These are phyloP conservation scores for Diacarnus erythraeanus DNA, from an alignment of 37 sponge, comb jelly and placozoan species.

Conservation along the genomic window DNA sequence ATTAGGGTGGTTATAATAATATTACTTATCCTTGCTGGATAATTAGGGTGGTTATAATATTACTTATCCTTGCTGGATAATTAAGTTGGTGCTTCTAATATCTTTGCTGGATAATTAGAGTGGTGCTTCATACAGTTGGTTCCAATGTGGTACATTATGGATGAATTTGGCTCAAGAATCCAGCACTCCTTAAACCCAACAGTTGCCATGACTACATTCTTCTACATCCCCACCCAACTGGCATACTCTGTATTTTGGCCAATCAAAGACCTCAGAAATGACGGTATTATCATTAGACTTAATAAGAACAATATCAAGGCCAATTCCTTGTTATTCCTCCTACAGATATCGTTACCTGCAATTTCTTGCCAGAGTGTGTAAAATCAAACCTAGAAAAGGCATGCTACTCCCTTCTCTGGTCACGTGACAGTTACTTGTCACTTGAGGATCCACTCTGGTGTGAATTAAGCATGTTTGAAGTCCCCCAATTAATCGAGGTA, in stretches of 20 bases:
- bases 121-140: not conserved
- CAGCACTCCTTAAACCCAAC: constrained; percentile 71
- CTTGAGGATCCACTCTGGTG: constrained; percentile 59
- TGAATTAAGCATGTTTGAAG: constrained; percentile 24
- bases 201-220: constrained; percentile 83
- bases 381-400: constrained; percentile 22
- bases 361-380: constrained; percentile 28
- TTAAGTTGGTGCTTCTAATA: no score
- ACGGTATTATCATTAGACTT: constrained; percentile 33
- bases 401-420: constrained; percentile 66
- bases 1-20: no score
- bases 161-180: constrained; percentile 85
- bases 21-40: no score
- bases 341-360: constrained; percentile 62
- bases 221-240: constrained; percentile 59
- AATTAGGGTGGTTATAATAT: no score
- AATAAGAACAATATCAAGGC: not conserved
- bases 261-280: constrained; percentile 47
- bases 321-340: not conserved
- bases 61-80: no score
- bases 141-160: constrained; percentile 93
- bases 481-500: constrained; percentile 6
- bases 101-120: not conserved
- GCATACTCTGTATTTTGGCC: constrained; percentile 86
- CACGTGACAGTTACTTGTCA: constrained; percentile 28